phyloP scores from a whole-genome alignment of 2,113 vertebrate genomes.

The Varanus salvator region DNA sequence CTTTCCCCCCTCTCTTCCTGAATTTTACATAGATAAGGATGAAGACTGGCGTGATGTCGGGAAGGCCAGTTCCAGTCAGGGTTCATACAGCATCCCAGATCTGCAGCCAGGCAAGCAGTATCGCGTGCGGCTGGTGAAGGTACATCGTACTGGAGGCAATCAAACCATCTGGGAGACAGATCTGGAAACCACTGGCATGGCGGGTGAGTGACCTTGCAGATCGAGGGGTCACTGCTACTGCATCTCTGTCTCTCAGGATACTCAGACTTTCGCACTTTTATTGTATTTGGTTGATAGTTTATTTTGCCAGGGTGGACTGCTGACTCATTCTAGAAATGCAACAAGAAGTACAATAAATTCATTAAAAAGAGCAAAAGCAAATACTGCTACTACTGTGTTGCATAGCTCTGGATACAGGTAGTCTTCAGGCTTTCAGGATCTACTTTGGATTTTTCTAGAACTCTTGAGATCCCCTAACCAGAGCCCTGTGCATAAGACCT shows the following conservation, averaged over 20 bases:
- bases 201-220: not conserved
- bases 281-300: not conserved
- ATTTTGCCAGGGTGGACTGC: not conserved
- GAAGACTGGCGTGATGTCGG: not conserved
- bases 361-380: not conserved
- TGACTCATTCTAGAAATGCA: not conserved
- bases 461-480: too few species aligned
- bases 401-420: too few species aligned
- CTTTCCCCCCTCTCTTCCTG: not conserved
- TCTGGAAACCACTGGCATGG: not conserved
- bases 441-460: too few species aligned
- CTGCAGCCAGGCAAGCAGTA: slow-evolving; percentile 29
- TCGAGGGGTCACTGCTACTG: not conserved
- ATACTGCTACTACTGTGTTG: not conserved
- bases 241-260: not conserved
- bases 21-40: not conserved
- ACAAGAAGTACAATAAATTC: not conserved
- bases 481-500: too few species aligned
- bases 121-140: slow-evolving; percentile 20
- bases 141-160: slow-evolving; percentile 9
- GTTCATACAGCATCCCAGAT: slow-evolving; percentile 13
- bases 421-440: too few species aligned
- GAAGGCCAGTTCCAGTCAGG: not conserved
- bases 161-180: slow-evolving; percentile 25
- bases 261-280: not conserved